phyloP scores from a whole-genome alignment of 2,888 invertebrate genomes.

The Plemyria rubiginata region DNA sequence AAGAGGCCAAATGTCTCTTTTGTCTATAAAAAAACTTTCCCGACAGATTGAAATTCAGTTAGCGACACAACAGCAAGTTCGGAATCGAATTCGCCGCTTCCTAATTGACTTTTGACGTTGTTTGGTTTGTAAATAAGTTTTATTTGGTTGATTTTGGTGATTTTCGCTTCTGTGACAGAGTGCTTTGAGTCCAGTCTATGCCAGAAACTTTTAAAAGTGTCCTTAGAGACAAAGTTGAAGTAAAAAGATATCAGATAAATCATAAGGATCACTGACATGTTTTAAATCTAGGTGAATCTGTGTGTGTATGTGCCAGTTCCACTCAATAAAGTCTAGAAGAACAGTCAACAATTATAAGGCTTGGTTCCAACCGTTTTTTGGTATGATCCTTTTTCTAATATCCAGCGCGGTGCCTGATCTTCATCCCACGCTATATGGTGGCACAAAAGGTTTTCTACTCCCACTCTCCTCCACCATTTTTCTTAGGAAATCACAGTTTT shows the following conservation, averaged over 20 bases:
- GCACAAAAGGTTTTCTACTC: no score
- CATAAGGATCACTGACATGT: no score
- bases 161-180: conserved; percentile 25
- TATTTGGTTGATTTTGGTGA: conserved; percentile 39
- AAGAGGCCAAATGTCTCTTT: conserved; percentile 20
- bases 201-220: neutral
- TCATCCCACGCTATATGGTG: no score
- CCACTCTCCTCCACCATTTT: neutral
- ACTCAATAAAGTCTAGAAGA: no score
- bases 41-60: conserved; percentile 54
- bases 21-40: conserved; percentile 40
- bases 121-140: conserved; percentile 50
- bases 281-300: no score
- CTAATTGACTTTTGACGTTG: conserved; percentile 58
- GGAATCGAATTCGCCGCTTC: conserved; percentile 49
- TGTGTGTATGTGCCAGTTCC: no score
- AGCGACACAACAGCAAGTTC: conserved; percentile 49
- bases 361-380: no score
- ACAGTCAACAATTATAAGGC: neutral
- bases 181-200: conserved; percentile 5
- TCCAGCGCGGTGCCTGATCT: no score
- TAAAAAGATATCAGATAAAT: no score
- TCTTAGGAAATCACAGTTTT: neutral
- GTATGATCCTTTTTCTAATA: no score
- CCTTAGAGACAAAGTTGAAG: neutral